Evolutionary conservation across 2,113 vertebrate genomes (phyloP), one percentile per base, ranked within the genome.

Genomic region (Sinocyclocheilus anshuiensis): DNA sequence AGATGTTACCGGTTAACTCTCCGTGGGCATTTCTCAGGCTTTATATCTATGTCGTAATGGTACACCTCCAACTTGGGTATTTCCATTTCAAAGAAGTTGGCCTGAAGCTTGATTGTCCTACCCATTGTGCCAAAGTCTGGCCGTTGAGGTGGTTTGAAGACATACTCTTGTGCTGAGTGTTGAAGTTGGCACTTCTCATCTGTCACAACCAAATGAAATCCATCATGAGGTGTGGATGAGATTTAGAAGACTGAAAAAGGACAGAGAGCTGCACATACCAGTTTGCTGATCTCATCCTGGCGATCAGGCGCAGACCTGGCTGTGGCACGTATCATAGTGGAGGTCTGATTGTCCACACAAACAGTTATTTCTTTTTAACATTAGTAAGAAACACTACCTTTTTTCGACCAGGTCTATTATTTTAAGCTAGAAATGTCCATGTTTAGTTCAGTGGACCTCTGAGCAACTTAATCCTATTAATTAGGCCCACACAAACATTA

Each of bases 51-150:
- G 89, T 99, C 98, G 1, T 99, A 99, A 95, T 99, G 98, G 90
- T 99, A 99, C 90, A 99, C 97, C 94, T 99, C 98, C 87, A 99
- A 96, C 95, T 98, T 98, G 89, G 98, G 98, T 93, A 99, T 98
- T 94, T 99, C 98, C 97, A 99, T 99, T 93, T 99, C 98, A 89
- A 99, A 99, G 94, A 99, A 99, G 91, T 99, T 99, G 93, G 98
- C 98, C 93, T 99, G 98, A 67, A 99, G 95, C 92, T 99, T 99
- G 96, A 99, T 99, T 93, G 97, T 97, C 95, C 97, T 96, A 88
- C 98, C 98, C 90, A 98, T 97, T 91, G 97, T 99, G 92, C 98
- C 98, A 92, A 99, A 99, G 92, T 99, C 98, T 55, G 98, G 98
- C 91, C 98, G 93, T 48, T 96, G 96, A 13, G 98, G 98, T 75